Percentiles rank a stretch among this genome's conserved stretches.
Conservation (phyloP, 2,797 vertebrate genomes). For the Dendrocincla fuliginosa region DNA sequence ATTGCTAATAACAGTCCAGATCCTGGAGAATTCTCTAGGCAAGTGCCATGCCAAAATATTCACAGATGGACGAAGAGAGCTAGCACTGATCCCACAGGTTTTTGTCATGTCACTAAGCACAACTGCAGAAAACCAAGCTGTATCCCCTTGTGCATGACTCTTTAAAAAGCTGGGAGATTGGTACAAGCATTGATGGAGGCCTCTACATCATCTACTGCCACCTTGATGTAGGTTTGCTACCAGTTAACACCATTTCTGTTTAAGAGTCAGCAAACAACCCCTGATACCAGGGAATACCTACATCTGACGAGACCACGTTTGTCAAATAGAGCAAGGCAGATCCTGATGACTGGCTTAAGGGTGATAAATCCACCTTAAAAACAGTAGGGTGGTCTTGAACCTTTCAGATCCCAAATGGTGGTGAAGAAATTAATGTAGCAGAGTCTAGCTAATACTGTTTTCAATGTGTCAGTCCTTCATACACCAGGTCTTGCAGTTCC, state of each 20-base stretch:
- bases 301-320: not conserved
- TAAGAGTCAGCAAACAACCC: not conserved
- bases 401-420: not conserved
- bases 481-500: not conserved
- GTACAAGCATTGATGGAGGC: fast-evolving
- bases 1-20: not conserved
- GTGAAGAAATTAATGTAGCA: not conserved
- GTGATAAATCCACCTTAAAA: not conserved
- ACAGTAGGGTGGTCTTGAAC: not conserved
- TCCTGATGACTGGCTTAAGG: not conserved
- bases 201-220: not conserved
- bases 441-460: not conserved
- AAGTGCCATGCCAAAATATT: not conserved
- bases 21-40: not conserved
- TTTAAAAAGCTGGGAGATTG: not conserved
- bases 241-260: not conserved
- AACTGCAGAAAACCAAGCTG: not conserved
- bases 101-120: not conserved
- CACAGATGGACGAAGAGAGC: not conserved
- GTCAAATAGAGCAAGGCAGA: not conserved
- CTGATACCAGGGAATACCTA: not conserved
- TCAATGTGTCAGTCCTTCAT: not conserved
- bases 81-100: not conserved
- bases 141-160: not conserved
- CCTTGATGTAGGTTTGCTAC: not conserved